phyloP scores from a whole-genome alignment of 2,113 vertebrate genomes.

The Micronisus gabar region DNA sequence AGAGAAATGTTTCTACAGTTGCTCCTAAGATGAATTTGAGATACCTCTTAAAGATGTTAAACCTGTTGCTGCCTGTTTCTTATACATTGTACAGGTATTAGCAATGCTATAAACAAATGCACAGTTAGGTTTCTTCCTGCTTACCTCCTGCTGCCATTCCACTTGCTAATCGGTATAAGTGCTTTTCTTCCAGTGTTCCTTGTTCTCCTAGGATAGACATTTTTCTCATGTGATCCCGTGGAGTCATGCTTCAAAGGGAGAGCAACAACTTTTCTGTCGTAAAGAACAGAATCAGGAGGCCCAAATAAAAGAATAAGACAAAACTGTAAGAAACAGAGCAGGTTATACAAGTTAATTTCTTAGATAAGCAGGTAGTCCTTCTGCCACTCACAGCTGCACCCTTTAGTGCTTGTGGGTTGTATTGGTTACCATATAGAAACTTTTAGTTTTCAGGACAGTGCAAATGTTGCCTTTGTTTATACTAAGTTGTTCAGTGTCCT shows the following conservation, averaged over 20 bases:
- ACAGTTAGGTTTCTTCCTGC: not conserved
- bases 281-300: not conserved
- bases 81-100: not conserved
- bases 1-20: not conserved
- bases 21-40: not conserved
- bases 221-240: conserved; percentile 84
- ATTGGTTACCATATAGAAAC: not conserved
- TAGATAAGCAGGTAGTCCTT: not conserved
- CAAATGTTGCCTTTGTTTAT: not conserved
- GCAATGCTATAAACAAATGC: not conserved
- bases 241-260: conserved; percentile 78
- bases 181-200: conserved; percentile 82
- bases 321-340: not conserved
- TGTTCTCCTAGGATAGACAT: conserved; percentile 83
- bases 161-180: conserved; percentile 82
- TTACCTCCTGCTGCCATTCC: conserved; percentile 87
- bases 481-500: not conserved
- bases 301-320: not conserved
- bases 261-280: not conserved
- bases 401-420: not conserved
- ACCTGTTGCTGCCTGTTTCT: not conserved
- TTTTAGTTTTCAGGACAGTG: not conserved
- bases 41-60: not conserved
- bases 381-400: not conserved
- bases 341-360: not conserved